Conservation (phyloP, 2,113 vertebrate genomes). For the Halcyon senegalensis region DNA sequence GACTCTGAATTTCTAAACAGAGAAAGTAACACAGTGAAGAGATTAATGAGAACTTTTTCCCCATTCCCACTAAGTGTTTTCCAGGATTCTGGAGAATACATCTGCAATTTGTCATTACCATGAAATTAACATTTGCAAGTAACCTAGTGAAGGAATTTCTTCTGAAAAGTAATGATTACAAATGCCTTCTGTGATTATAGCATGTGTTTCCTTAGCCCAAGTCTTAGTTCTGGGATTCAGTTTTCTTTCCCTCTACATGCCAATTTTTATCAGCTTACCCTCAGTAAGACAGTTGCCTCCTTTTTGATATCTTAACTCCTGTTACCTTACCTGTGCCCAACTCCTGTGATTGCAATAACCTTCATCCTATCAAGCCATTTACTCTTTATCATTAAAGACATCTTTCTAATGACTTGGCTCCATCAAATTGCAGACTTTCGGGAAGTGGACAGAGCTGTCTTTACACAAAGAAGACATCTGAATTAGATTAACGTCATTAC, state of each 20-base stretch:
- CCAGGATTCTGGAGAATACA: constrained; percentile 17
- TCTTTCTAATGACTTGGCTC: background rate
- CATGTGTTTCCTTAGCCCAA: background rate
- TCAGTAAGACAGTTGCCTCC: background rate
- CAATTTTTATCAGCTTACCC: background rate
- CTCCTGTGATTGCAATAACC: background rate
- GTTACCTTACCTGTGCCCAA: background rate
- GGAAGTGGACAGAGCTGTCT: background rate
- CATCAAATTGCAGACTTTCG: background rate
- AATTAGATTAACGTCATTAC: background rate
- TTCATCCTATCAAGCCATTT: background rate
- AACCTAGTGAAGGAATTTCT: background rate
- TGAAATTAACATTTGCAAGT: background rate
- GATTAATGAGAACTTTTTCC: background rate
- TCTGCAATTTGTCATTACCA: background rate
- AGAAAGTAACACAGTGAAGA: background rate
- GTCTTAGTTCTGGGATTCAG: background rate
- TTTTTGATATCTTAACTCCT: background rate
- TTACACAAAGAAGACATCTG: background rate
- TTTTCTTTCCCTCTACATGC: background rate
- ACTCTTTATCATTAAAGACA: background rate
- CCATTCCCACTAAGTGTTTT: background rate
- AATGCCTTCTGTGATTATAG: background rate
- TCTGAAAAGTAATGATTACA: background rate
- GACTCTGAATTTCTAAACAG: background rate